phyloP scores from a whole-genome alignment of 2,113 vertebrate species.

The Natator depressus region DNA sequence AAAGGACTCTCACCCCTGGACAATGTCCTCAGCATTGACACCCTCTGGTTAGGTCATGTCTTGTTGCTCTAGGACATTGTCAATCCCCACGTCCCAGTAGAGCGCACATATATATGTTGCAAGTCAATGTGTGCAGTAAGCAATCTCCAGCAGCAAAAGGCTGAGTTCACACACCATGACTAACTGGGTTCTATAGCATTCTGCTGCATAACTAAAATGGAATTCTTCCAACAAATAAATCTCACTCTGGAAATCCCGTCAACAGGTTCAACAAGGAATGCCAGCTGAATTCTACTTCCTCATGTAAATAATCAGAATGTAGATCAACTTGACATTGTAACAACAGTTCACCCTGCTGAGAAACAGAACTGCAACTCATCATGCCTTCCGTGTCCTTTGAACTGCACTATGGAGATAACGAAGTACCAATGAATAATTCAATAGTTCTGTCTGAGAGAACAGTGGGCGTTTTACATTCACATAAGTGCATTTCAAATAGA shows the following conservation, averaged over 20 bases:
- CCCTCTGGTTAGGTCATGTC: background rate
- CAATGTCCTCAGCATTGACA: background rate
- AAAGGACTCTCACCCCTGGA: background rate
- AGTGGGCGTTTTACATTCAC: background rate
- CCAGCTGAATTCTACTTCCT: background rate
- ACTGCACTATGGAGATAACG: background rate
- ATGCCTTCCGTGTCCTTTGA: background rate
- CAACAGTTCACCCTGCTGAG: background rate
- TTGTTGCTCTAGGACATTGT: background rate
- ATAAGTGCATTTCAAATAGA: background rate
- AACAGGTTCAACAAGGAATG: background rate
- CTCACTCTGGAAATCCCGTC: background rate
- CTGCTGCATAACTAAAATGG: background rate
- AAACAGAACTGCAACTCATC: background rate
- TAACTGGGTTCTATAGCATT: background rate
- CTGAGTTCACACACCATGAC: background rate
- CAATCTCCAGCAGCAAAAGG: background rate
- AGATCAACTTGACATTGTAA: background rate
- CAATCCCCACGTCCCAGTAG: background rate
- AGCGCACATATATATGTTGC: background rate
- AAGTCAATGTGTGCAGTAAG: background rate
- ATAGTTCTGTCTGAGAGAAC: background rate
- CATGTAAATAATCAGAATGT: background rate
- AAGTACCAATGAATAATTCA: constrained; percentile 20
- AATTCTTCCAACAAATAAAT: background rate